Evolutionary conservation across 1,140 invertebrate genomes (phyloP), one percentile per base, ranked within the genome.

Genomic region (Halesus radiatus): DNA sequence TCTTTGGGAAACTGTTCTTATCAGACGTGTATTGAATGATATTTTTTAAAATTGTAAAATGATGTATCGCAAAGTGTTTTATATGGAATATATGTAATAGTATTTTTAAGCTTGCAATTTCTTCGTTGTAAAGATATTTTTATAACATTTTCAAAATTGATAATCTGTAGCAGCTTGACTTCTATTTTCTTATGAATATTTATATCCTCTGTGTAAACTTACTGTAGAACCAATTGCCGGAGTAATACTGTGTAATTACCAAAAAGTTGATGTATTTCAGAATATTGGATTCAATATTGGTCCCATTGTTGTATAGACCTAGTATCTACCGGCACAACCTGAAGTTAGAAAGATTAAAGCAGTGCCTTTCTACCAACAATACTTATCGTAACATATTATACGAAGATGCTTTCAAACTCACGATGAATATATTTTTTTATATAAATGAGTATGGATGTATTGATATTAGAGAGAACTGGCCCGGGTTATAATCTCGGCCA

Each of bases 41-140:
- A 73, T 82, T 78, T 74, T 78, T 53, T 13, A 73, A 56, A 60
- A 78, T 32, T 78, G 60, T 32, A 77, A 66, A 76, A 66, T 7
- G 26, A 53, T 45, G 45, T 29, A 22, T 32, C 26, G 13, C 23
- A 53, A 26, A 66, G 13, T 32, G 62, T 66, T 60, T 60, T 26
- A 32, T 32, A 32, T 16, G 62, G 62, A 32, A 60, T 66, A 26
- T 26, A 66, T 72, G 68, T 72, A 72, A 72, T 72, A 72, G 13
- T 72, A 72, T 72, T 45, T 45, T 50, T 72, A 72, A 72, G 32
- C 32, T 72, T 45, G n/a, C 32, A 72, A 45, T 18, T 50, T 72
- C 32, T 45, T 45, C n/a, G 18, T 72, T 72, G 45, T 72, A 50
- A 72, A 72, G 32, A 50, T 45, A 45, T 50, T 50, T 50, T 50